Conservation (phyloP, 92 coral and sea anemone species). For the Epizoanthus scotinus region DNA sequence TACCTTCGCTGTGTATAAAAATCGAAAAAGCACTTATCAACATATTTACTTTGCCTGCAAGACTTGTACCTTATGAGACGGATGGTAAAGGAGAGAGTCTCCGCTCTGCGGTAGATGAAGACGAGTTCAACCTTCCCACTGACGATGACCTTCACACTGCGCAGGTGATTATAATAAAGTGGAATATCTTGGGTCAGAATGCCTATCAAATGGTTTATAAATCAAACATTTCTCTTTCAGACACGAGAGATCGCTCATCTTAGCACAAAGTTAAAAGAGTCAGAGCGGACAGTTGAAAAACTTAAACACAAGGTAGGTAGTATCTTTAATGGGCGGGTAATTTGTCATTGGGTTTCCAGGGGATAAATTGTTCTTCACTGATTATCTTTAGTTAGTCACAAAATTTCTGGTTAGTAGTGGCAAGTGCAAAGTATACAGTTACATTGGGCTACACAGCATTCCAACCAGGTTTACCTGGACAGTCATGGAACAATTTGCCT, state of each 20-base stretch:
- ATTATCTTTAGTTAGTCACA: no score
- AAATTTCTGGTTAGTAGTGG: no score
- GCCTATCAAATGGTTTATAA: not conserved
- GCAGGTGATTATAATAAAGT: slow-evolving; percentile 5
- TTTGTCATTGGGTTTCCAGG: no score
- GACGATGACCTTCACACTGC: slow-evolving; percentile 21
- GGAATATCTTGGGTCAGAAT: not conserved
- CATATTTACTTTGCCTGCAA: not conserved
- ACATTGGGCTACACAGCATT: no score
- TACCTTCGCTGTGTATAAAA: no score
- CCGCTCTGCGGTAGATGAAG: not conserved
- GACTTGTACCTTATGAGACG: slow-evolving; percentile 11
- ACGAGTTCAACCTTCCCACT: slow-evolving; percentile 20
- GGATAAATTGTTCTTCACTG: no score
- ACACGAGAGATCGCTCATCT: slow-evolving; percentile 25
- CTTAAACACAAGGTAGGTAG: slow-evolving; percentile 31
- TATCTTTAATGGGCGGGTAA: no score
- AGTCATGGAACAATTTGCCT: no score
- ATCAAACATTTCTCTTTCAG: not conserved
- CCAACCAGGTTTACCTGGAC: no score
- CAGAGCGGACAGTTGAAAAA: not conserved
- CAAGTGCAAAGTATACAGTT: no score
- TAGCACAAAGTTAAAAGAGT: not conserved
- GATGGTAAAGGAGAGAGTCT: not conserved
- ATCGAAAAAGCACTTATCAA: no score